Conservation (phyloP, 2,888 invertebrate species). For the Euplagia quadripunctaria region DNA sequence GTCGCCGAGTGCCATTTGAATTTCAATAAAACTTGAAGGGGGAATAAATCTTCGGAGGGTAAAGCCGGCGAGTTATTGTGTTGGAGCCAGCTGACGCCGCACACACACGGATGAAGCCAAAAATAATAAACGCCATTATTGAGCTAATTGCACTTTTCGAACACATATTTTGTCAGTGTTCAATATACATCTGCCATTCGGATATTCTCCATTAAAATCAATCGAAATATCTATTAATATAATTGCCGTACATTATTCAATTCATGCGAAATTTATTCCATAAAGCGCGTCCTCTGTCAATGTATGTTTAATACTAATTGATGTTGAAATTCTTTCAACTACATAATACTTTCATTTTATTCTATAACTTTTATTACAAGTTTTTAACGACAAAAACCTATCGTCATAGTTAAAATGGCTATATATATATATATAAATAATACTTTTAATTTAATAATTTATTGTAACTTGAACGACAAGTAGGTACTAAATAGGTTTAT, state of each 20-base stretch:
- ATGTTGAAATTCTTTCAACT: too few species aligned
- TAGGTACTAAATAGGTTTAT: too few species aligned
- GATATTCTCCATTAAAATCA: slow-evolving; percentile 56
- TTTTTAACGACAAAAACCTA: too few species aligned
- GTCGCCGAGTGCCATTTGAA: slow-evolving; percentile 67
- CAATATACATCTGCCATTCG: slow-evolving; percentile 53
- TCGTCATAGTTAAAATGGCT: too few species aligned
- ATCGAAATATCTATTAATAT: slow-evolving; percentile 52
- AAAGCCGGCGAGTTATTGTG: slow-evolving; percentile 60
- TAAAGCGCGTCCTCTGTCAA: slow-evolving; percentile 14
- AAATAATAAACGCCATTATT: slow-evolving; percentile 57
- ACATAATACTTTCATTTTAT: too few species aligned
- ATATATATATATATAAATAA: too few species aligned
- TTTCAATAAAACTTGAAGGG: slow-evolving; percentile 81
- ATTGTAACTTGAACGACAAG: too few species aligned
- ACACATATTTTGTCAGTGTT: slow-evolving; percentile 44
- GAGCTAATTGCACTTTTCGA: slow-evolving; percentile 50
- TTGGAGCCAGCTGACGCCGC: slow-evolving; percentile 67
- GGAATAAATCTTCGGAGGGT: slow-evolving; percentile 72
- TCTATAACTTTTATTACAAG: too few species aligned
- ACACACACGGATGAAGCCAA: slow-evolving; percentile 34
- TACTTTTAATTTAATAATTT: too few species aligned
- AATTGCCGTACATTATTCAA: slow-evolving; percentile 48
- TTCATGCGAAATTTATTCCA: slow-evolving; percentile 32
- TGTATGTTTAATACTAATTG: slow-evolving; percentile 22